Conservation (phyloP, 2,113 vertebrate species). For the Hyaena hyaena region DNA sequence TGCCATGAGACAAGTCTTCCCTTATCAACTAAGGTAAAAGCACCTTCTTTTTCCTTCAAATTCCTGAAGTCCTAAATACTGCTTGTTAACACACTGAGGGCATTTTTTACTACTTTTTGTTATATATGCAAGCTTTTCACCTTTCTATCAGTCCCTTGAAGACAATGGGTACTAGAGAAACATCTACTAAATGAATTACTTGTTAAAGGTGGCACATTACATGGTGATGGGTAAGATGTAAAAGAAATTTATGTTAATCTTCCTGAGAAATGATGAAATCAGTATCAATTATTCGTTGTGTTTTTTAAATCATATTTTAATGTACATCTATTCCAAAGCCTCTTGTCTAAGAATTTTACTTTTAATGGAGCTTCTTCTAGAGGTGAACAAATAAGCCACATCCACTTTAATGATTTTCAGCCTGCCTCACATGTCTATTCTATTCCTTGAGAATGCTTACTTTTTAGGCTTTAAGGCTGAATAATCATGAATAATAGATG, state of each 20-base stretch:
- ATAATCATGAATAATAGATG: conserved; percentile 48
- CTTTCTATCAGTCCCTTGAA: neutral
- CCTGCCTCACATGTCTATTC: neutral
- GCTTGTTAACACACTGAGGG: neutral
- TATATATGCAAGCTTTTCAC: neutral
- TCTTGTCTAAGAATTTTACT: neutral
- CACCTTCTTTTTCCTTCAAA: neutral
- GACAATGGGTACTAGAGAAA: neutral
- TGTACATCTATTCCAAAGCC: neutral
- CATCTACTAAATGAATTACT: neutral
- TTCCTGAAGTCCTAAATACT: neutral
- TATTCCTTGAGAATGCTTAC: conserved; percentile 25
- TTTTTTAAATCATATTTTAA: conserved; percentile 15
- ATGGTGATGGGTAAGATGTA: neutral
- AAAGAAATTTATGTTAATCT: conserved; percentile 1
- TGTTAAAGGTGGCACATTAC: neutral
- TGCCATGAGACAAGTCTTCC: conserved; percentile 1
- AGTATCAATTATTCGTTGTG: neutral
- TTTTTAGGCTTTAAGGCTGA: neutral
- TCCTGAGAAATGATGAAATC: conserved; percentile 37
- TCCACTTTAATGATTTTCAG: conserved; percentile 28
- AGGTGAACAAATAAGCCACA: neutral
- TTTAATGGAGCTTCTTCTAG: neutral
- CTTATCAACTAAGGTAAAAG: neutral
- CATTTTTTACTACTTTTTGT: neutral